These are phyloP conservation scores for Stenchaetothrips biformis DNA, from an alignment of 2,888 invertebrate genomes.

Conservation along the genomic window DNA sequence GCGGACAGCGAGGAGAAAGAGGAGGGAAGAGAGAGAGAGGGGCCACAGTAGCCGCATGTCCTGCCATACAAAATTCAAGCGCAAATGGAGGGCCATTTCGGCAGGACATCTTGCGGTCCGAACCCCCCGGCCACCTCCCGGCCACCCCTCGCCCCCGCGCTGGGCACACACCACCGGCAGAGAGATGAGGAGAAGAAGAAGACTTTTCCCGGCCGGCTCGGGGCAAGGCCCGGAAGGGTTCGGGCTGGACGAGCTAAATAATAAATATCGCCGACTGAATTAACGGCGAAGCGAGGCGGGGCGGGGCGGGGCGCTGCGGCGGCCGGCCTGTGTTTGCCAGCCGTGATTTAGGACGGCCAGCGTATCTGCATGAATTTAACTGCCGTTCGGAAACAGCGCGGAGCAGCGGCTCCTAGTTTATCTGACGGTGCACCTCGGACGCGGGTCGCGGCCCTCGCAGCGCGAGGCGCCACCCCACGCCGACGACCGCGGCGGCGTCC, in stretches of 20 bases:
- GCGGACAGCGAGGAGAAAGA: not conserved
- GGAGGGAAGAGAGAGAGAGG: too few relatives aligned
- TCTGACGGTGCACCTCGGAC: not conserved
- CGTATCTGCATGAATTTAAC: too few relatives aligned
- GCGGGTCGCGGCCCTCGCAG: not conserved
- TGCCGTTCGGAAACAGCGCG: not conserved
- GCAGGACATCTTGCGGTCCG: slow-evolving; percentile 13
- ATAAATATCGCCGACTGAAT: not conserved
- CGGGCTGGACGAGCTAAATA: not conserved
- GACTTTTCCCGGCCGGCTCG: not conserved
- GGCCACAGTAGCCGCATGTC: slow-evolving; percentile 5
- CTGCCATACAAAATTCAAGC: slow-evolving; percentile 21
- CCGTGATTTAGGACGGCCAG: not conserved
- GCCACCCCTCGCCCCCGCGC: not conserved
- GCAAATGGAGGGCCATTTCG: slow-evolving; percentile 19
- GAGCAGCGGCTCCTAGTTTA: not conserved
- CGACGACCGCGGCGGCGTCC: not conserved
- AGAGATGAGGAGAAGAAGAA: not conserved
- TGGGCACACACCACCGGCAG: not conserved
- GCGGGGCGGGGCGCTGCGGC: not conserved
- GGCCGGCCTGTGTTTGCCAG: not conserved
- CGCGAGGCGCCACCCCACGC: not conserved
- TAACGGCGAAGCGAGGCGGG: not conserved
- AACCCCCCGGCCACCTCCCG: not conserved
- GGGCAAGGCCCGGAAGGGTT: not conserved